Percentiles rank a stretch among this genome's conserved stretches.
phyloP scores from a whole-genome alignment of 2,888 invertebrate genomes.

The Oxystoma pomonae region DNA sequence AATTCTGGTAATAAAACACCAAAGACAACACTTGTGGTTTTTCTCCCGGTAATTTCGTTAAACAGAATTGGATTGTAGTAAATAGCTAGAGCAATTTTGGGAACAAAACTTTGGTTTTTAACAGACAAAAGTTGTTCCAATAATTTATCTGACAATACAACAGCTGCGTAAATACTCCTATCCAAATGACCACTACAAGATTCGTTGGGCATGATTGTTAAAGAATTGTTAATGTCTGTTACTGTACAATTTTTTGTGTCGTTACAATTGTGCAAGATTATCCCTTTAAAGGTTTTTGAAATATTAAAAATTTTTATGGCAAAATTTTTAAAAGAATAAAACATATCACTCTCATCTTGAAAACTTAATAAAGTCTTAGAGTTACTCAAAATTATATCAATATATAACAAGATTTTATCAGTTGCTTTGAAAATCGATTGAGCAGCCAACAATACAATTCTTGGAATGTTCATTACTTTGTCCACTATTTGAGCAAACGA shows the following conservation, averaged over 20 bases:
- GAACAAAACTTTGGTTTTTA: conserved; percentile 8
- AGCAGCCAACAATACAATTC: conserved; percentile 22
- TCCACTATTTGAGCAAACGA: conserved; percentile 11
- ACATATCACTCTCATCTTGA: conserved; percentile 8
- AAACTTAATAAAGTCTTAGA: conserved; percentile 12
- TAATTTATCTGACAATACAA: conserved; percentile 15
- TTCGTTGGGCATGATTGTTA: neutral
- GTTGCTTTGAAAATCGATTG: conserved; percentile 29
- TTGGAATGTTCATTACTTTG: conserved; percentile 24
- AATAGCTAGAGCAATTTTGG: conserved; percentile 16
- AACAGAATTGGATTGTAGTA: conserved; percentile 24
- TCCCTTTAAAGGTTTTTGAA: conserved; percentile 8
- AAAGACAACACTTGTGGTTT: conserved; percentile 19
- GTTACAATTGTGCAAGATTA: conserved; percentile 14
- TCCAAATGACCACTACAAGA: neutral
- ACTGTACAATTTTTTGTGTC: conserved; percentile 3
- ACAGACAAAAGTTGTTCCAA: conserved; percentile 13
- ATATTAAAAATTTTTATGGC: conserved; percentile 12
- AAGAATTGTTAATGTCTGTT: neutral
- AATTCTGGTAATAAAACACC: conserved; percentile 24
- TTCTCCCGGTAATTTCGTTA: conserved; percentile 8
- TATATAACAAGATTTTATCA: conserved; percentile 30
- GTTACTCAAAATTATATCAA: conserved; percentile 26
- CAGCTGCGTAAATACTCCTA: conserved; percentile 8
- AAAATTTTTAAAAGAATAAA: conserved; percentile 13